Evolutionary conservation across 1,140 invertebrate genomes (phyloP).

Genomic region (Zaprionus camerounensis): DNA sequence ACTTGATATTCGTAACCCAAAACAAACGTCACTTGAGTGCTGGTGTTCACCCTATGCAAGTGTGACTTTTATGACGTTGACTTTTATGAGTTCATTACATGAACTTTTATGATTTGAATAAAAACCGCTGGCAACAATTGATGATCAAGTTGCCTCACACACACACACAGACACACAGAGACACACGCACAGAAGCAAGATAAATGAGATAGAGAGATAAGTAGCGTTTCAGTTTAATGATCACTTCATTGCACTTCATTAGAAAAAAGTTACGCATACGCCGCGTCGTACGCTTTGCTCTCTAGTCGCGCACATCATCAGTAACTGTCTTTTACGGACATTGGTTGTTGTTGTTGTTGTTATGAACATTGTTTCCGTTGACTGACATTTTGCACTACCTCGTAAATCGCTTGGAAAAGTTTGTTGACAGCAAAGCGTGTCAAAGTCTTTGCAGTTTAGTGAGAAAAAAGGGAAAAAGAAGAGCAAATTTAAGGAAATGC

Average conservation of each 20-base stretch:
- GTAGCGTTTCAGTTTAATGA: constrained; percentile 36
- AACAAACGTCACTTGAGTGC: constrained; percentile 22
- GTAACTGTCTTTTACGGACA: constrained; percentile 34
- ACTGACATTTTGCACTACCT: constrained; percentile 31
- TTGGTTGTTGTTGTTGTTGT: constrained; percentile 25
- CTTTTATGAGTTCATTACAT: constrained; percentile 63
- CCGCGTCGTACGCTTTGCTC: constrained; percentile 31
- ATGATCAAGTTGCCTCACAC: constrained; percentile 18
- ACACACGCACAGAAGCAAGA: constrained; percentile 13
- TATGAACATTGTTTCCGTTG: constrained; percentile 22
- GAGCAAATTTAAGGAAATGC: background rate
- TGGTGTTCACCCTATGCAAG: constrained; percentile 1
- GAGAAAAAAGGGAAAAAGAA: background rate
- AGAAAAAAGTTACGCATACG: constrained; percentile 72
- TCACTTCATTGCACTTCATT: constrained; percentile 52
- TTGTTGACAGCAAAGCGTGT: constrained; percentile 26
- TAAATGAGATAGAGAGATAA: constrained; percentile 36
- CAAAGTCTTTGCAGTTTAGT: background rate
- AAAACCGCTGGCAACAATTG: constrained; percentile 38
- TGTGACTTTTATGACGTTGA: constrained; percentile 27
- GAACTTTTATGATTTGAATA: constrained; percentile 62
- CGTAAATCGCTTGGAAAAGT: constrained; percentile 46
- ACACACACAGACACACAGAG: background rate
- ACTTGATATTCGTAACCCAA: constrained; percentile 18
- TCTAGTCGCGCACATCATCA: constrained; percentile 15